Evolutionary conservation across 1,140 invertebrate species (phyloP).

Genomic region (Sycobia sp.): DNA sequence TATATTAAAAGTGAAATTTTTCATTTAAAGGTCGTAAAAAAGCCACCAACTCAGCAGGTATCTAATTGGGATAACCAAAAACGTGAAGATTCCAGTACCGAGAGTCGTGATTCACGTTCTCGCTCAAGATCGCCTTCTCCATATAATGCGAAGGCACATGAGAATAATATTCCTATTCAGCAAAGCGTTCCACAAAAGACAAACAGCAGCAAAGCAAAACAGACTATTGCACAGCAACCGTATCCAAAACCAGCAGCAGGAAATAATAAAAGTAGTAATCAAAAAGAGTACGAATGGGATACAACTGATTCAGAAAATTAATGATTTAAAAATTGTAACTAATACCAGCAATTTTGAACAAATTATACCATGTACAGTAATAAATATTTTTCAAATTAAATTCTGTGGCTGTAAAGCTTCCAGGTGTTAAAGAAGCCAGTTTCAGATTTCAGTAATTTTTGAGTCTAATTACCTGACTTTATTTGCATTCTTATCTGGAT

Average conservation of each 20-base stretch:
- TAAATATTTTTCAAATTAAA: constrained; percentile 30
- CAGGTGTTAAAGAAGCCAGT: constrained; percentile 15
- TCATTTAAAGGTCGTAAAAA: constrained; percentile 17
- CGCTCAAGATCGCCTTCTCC: constrained; percentile 15
- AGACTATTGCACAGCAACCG: no score
- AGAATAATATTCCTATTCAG: background rate
- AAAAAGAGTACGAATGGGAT: constrained; percentile 38
- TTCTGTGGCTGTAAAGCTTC: constrained; percentile 23
- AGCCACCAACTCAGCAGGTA: background rate
- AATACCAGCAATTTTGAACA: constrained; percentile 21
- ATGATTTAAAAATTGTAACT: constrained; percentile 27
- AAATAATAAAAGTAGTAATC: constrained; percentile 1
- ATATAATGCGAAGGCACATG: background rate
- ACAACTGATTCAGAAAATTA: constrained; percentile 43
- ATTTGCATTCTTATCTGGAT: constrained; percentile 10
- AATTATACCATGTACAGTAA: constrained; percentile 31
- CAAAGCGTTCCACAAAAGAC: background rate
- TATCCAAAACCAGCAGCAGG: constrained; percentile 7
- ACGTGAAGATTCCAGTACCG: constrained; percentile 16
- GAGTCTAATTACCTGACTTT: constrained; percentile 16
- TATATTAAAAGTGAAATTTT: constrained; percentile 3
- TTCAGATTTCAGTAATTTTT: constrained; percentile 17
- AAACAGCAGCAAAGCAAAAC: background rate
- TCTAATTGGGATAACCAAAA: constrained; percentile 39
- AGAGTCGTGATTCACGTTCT: constrained; percentile 19